These are phyloP conservation scores for Silurus asotus DNA, from an alignment of 2,113 vertebrate genomes.

Conservation along the genomic window DNA sequence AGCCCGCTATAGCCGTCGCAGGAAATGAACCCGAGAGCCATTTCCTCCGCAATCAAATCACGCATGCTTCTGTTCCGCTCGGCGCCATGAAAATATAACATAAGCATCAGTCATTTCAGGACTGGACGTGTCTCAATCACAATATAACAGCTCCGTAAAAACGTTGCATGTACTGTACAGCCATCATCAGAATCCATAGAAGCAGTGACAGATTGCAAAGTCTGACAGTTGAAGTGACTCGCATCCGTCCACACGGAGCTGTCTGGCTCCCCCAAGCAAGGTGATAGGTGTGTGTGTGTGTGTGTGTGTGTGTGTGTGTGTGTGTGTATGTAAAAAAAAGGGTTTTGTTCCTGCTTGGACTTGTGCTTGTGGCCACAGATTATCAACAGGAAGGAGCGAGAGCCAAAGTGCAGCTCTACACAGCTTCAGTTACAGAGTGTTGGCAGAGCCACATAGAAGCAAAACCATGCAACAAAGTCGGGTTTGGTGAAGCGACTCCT, in stretches of 20 bases:
- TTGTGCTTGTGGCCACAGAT: conserved; percentile 30
- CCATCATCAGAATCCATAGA: conserved; percentile 14
- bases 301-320: conserved; percentile 15
- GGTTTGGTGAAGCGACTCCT: not conserved
- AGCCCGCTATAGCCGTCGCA: not conserved
- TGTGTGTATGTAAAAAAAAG: conserved; percentile 25
- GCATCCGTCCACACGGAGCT: conserved; percentile 40
- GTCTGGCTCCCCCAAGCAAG: conserved; percentile 29
- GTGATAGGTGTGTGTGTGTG: conserved; percentile 20
- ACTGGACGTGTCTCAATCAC: not conserved
- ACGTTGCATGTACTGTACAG: not conserved
- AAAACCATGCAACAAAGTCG: not conserved
- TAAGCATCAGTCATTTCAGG: not conserved
- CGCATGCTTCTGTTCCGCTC: not conserved
- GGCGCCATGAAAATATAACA: not conserved
- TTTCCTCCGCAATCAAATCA: conserved; percentile 41
- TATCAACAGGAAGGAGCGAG: conserved; percentile 45
- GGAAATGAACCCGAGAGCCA: conserved; percentile 8
- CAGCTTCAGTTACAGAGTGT: conserved; percentile 36
- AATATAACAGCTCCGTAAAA: not conserved
- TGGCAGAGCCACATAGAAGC: not conserved
- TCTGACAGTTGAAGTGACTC: conserved; percentile 43
- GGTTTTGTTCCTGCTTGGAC: conserved; percentile 34
- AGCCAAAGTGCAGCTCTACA: conserved; percentile 32
- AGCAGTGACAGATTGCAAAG: conserved; percentile 25